phyloP scores from a whole-genome alignment of 64 coral and sea anemone genomes.

The Pachyseris speciosa region DNA sequence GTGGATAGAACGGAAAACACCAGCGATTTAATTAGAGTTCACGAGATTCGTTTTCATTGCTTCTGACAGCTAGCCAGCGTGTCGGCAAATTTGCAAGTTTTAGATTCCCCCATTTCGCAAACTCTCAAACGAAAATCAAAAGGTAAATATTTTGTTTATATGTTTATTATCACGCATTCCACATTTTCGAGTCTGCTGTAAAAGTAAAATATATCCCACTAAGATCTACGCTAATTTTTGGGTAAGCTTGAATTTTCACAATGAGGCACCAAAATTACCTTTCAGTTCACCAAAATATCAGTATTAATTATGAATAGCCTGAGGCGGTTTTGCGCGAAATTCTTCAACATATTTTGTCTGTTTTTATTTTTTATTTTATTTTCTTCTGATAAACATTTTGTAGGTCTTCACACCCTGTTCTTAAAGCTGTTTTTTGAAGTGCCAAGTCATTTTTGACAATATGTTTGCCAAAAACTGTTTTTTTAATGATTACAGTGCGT shows the following conservation, averaged over 20 bases:
- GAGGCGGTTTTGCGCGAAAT: neutral
- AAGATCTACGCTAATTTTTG: neutral
- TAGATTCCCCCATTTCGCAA: neutral
- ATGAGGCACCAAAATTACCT: neutral
- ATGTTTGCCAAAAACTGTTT: neutral
- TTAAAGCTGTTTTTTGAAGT: neutral
- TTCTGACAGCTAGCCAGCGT: neutral
- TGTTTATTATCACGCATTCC: neutral
- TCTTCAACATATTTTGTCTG: neutral
- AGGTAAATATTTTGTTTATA: neutral
- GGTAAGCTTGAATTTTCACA: neutral
- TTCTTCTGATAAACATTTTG: neutral
- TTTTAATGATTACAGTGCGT: neutral
- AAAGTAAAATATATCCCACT: neutral
- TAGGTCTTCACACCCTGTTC: neutral
- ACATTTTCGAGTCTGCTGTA: neutral
- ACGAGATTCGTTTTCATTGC: neutral
- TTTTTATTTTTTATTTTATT: no score
- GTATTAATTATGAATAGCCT: slow-evolving; percentile 16
- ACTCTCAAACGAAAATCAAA: neutral
- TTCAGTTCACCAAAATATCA: neutral
- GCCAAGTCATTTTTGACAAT: neutral
- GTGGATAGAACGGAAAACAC: neutral
- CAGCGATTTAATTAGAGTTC: slow-evolving; percentile 13
- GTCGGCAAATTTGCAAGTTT: neutral